Conservation (phyloP, 64 coral and sea anemone genomes). For the Hydrozoanthus tunicans region DNA sequence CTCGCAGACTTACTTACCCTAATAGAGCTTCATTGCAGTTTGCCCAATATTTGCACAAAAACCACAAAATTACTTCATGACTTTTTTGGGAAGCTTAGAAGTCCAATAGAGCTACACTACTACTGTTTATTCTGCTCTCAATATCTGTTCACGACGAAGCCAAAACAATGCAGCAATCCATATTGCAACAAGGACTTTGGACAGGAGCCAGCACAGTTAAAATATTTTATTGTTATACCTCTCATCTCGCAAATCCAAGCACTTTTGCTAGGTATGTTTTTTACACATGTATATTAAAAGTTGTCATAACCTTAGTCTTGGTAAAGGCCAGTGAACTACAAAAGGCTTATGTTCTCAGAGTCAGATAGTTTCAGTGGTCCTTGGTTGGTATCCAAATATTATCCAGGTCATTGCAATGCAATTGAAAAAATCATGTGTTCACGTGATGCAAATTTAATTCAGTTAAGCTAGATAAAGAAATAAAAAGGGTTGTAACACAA, state of each 20-base stretch:
- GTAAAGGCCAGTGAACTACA: neutral
- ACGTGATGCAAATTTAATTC: too few species aligned
- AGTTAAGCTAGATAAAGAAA: too few species aligned
- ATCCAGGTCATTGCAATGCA: too few species aligned
- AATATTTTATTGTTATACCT: conserved; percentile 67
- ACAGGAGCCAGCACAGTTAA: conserved; percentile 10
- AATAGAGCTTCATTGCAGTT: conserved; percentile 12
- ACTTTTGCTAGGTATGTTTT: conserved; percentile 60
- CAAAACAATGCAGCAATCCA: conserved; percentile 9
- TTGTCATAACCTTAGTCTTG: neutral
- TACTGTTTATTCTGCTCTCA: conserved; percentile 62
- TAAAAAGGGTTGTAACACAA: too few species aligned
- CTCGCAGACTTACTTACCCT: conserved; percentile 29
- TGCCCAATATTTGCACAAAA: conserved; percentile 25
- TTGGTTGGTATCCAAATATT: too few species aligned
- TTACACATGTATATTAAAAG: neutral
- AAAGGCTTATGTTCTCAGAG: neutral
- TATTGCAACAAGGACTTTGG: conserved; percentile 55
- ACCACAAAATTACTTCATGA: neutral
- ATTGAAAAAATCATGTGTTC: too few species aligned
- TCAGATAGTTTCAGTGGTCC: neutral
- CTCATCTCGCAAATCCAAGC: conserved; percentile 58
- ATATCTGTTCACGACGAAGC: conserved; percentile 48
- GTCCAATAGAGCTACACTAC: conserved; percentile 52
- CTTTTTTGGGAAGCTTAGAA: conserved; percentile 49